phyloP scores from a whole-genome alignment of 2,113 vertebrate genomes.

The Cyanoderma ruficeps region DNA sequence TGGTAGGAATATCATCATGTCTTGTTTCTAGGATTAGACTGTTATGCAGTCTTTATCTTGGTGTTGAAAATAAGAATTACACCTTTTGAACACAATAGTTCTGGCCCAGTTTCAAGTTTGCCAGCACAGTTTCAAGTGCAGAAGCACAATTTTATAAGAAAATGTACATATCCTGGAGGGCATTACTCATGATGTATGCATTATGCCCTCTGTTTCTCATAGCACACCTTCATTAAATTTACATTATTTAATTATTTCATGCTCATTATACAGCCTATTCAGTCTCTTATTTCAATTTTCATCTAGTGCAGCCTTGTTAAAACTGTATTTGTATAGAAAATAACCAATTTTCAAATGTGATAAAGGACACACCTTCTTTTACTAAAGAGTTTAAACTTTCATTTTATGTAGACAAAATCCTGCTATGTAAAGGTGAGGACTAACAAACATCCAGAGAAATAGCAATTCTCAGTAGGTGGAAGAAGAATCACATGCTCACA shows the following conservation, averaged over 20 bases:
- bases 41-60: not conserved
- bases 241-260: not conserved
- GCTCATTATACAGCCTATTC: not conserved
- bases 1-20: not conserved
- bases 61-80: not conserved
- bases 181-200: not conserved
- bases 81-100: not conserved
- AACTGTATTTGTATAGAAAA: not conserved
- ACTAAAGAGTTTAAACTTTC: not conserved
- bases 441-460: not conserved
- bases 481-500: not conserved
- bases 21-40: not conserved
- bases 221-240: not conserved
- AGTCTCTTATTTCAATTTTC: not conserved
- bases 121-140: too few species aligned
- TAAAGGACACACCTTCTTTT: not conserved
- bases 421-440: not conserved
- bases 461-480: not conserved
- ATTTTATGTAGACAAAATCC: not conserved
- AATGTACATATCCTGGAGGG: not conserved
- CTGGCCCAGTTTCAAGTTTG: not conserved
- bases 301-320: not conserved
- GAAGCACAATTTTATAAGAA: not conserved
- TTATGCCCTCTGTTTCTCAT: not conserved
- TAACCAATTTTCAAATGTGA: not conserved